These are phyloP conservation scores for Campopleginae sp. DNA, from an alignment of 2,888 invertebrate species.

Conservation along the genomic window DNA sequence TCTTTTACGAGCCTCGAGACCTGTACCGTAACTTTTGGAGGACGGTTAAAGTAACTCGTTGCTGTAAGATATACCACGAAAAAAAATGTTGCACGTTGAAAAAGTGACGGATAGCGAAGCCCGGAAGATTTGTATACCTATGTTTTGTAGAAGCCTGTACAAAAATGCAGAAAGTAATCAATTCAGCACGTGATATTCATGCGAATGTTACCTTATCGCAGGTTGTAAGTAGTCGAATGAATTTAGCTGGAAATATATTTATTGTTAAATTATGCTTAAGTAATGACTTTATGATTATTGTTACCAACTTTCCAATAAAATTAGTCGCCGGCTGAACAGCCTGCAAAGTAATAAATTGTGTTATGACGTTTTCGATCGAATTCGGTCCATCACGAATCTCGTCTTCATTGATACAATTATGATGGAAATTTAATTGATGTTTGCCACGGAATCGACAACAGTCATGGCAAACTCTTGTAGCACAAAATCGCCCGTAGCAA, in stretches of 20 bases:
- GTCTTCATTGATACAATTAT: background rate
- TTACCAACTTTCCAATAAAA: background rate
- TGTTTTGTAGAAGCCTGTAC: slow-evolving; percentile 8
- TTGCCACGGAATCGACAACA: slow-evolving; percentile 6
- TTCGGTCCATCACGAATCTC: background rate
- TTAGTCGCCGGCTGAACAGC: background rate
- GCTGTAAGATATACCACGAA: slow-evolving; percentile 20
- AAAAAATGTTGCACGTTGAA: slow-evolving; percentile 20
- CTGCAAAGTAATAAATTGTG: background rate
- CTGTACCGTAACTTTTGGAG: slow-evolving; percentile 55
- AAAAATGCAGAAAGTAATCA: slow-evolving; percentile 40
- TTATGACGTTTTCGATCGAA: background rate
- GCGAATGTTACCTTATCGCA: background rate
- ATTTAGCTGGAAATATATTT: too few species aligned
- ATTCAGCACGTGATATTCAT: slow-evolving; percentile 17
- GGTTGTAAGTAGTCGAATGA: background rate
- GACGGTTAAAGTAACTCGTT: slow-evolving; percentile 42
- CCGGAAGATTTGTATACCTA: slow-evolving; percentile 31
- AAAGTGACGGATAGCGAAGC: slow-evolving; percentile 9
- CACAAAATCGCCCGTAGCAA: slow-evolving; percentile 1
- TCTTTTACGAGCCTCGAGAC: slow-evolving; percentile 63
- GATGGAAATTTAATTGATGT: slow-evolving; percentile 36
- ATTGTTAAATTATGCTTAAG: too few species aligned
- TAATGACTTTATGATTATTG: too few species aligned
- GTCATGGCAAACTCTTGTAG: slow-evolving; percentile 21